Base-by-base conservation (phyloP, 2,113 vertebrate genomes). In the Sinocyclocheilus grahami region DNA sequence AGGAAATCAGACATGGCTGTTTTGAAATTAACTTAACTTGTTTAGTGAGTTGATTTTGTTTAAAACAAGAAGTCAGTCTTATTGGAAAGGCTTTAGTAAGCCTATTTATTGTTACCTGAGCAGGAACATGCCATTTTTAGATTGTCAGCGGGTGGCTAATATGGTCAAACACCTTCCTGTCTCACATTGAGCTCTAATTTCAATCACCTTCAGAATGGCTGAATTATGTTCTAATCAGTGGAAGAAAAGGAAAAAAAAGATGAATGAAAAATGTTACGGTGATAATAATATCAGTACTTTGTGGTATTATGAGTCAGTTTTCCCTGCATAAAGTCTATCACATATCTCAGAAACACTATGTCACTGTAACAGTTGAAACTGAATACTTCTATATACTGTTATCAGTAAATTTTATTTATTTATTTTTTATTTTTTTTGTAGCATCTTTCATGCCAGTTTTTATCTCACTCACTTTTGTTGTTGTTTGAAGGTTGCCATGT, bases 1-100 rank as follows among this genome's bases (percentile, higher is more conserved):
- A 65, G 14, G 82, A 78, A 83, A 30, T 55, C 27, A 72, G 81
- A 78, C 84, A 55, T 20, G 58, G 5, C 16, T 77, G 83, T 81
- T 82, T 74, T 37, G 13, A 80, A 85, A 63, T 4, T 1, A 27
- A 8, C 16, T 51, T 16, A 1, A 27, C 3, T 48, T 42, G 11
- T 27, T 71, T 30, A 48, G 27, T 48, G 27, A 72, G 11, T 37
- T 14, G 63, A 46, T 39, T 74, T 33, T 24, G 33, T 33, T 55
- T 33, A 13, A 69, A 76, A 33, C 14, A 75, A 33, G 2, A 75
- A 39, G 18, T 58, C 18, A 8, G 30, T 71, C 10, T 55, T 53
- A 22, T 72, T 72, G n/a, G n/a, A 1, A 48, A 48, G 10, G 46
- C 62, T 63, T 72, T 48, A 2, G 3, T 11, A 48, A 48, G 46